Conservation (phyloP, 2,888 invertebrate species). For the Schizotus pectinicornis region DNA sequence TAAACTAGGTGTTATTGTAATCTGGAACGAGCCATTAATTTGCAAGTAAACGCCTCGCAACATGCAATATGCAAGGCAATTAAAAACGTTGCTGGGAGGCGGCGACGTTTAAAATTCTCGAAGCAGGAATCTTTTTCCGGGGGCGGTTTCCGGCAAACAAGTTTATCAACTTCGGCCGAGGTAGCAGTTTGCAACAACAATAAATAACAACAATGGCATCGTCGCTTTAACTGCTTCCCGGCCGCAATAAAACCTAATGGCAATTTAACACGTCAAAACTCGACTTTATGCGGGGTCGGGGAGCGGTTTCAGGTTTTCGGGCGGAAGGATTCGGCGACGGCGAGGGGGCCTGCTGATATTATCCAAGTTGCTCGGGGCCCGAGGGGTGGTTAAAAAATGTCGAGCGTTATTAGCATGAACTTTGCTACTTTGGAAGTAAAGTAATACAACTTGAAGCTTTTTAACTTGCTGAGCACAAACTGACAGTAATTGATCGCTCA, state of each 20-base stretch:
- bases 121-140: conserved; percentile 10
- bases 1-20: conserved; percentile 12
- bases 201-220: conserved; percentile 26
- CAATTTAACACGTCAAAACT: conserved; percentile 29
- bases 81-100: no score
- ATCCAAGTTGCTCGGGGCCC: conserved; percentile 14
- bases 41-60: not conserved
- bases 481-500: conserved; percentile 53
- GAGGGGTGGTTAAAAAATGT: conserved; percentile 36
- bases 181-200: conserved; percentile 18
- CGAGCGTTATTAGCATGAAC: conserved; percentile 48
- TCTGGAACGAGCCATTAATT: conserved; percentile 16
- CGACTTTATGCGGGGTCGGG: conserved; percentile 7
- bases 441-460: conserved; percentile 50
- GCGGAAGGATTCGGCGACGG: not conserved
- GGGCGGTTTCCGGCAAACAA: not conserved
- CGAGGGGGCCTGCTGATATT: not conserved
- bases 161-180: conserved; percentile 2
- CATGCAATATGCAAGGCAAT: no score
- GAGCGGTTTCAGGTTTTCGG: not conserved
- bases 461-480: conserved; percentile 41
- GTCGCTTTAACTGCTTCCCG: conserved; percentile 23
- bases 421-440: conserved; percentile 48
- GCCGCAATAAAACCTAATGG: conserved; percentile 23
- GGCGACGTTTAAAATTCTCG: no score